These are phyloP conservation scores for Schizopygopsis pylzovi DNA, from an alignment of 2,797 vertebrate genomes.

Conservation along the genomic window DNA sequence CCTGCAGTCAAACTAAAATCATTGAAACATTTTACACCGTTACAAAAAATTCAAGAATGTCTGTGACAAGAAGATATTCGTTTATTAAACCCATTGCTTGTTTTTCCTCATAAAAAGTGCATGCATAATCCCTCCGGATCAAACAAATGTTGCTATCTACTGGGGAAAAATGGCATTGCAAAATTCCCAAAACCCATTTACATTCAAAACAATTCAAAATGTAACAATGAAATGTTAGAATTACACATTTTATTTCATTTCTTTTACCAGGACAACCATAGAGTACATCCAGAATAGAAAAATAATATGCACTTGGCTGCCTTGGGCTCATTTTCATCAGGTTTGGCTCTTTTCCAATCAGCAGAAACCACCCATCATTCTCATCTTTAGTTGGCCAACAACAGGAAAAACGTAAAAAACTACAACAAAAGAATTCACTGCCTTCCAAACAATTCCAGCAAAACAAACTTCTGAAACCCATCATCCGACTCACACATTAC, in stretches of 20 bases:
- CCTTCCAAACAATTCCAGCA: slow-evolving; percentile 25
- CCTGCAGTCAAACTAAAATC: not conserved
- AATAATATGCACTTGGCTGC: slow-evolving; percentile 77
- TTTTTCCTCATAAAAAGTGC: not conserved
- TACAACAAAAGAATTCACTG: not conserved
- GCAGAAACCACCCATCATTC: slow-evolving; percentile 32
- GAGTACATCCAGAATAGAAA: slow-evolving; percentile 79
- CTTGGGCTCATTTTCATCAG: slow-evolving; percentile 66
- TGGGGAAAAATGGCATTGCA: slow-evolving; percentile 17
- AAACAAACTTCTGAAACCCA: slow-evolving; percentile 37
- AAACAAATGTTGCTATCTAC: slow-evolving; percentile 40
- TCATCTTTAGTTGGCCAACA: slow-evolving; percentile 4
- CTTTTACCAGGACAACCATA: slow-evolving; percentile 74
- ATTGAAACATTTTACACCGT: not conserved
- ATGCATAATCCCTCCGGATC: not conserved
- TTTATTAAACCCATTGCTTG: slow-evolving; percentile 4
- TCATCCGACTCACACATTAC: slow-evolving; percentile 8
- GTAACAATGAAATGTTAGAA: slow-evolving; percentile 70
- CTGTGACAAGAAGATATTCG: not conserved
- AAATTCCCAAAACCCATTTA: not conserved
- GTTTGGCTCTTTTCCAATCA: slow-evolving; percentile 61
- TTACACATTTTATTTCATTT: slow-evolving; percentile 74
- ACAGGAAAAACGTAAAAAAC: slow-evolving; percentile 8
- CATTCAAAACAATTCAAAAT: not conserved
- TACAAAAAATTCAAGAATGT: not conserved